Evolutionary conservation across 2,797 vertebrate genomes (phyloP).

Genomic region (Hypotaenidia okinawae): DNA sequence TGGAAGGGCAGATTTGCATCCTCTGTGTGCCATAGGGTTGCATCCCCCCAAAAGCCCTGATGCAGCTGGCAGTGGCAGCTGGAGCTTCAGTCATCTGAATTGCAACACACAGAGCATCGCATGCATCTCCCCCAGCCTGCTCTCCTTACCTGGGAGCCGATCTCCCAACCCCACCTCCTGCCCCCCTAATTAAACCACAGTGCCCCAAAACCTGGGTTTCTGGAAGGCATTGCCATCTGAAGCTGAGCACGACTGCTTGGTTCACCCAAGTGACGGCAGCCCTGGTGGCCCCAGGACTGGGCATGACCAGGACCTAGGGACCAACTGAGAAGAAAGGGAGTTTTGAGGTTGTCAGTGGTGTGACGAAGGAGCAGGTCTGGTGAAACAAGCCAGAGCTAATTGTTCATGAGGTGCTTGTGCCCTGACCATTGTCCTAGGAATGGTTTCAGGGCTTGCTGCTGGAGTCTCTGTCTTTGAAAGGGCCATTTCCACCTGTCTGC

Average conservation of each 20-base stretch:
- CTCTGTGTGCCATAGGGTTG: background rate
- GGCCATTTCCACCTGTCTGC: background rate
- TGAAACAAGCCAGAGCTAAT: background rate
- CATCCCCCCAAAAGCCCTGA: background rate
- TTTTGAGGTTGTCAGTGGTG: background rate
- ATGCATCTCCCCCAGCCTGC: too few relatives aligned
- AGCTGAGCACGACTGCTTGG: rapidly evolving
- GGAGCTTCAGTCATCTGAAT: background rate
- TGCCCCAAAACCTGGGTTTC: background rate
- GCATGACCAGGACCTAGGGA: background rate
- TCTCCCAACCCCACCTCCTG: background rate
- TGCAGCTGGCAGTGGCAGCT: background rate
- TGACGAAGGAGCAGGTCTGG: rapidly evolving
- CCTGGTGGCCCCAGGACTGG: rapidly evolving
- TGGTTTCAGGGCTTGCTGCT: rapidly evolving
- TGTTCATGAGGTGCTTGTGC: background rate
- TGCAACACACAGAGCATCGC: background rate
- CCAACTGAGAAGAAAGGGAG: background rate
- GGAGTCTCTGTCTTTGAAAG: background rate
- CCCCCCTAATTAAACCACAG: background rate
- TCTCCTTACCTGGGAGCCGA: background rate
- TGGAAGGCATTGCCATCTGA: background rate
- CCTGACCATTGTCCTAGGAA: rapidly evolving
- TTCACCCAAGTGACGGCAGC: rapidly evolving
- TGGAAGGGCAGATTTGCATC: background rate